phyloP scores from a whole-genome alignment of 2,888 invertebrate species.

The Pseudococcus viburni region DNA sequence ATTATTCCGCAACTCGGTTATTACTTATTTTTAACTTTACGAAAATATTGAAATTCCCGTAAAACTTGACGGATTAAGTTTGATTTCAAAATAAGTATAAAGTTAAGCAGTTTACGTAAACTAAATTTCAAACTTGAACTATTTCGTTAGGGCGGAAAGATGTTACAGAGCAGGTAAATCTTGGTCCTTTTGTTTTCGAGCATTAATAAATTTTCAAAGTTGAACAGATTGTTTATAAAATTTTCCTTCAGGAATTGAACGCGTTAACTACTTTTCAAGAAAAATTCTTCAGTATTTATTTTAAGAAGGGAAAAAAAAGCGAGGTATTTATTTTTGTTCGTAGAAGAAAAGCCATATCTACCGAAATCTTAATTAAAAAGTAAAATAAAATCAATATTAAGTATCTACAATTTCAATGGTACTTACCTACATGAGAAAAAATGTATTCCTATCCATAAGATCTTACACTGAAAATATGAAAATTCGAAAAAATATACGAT shows the following conservation, averaged over 20 bases:
- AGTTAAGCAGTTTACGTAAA: background rate
- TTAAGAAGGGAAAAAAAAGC: no score
- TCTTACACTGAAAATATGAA: no score
- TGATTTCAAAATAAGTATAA: conserved; percentile 11
- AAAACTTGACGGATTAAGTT: background rate
- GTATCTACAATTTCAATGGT: no score
- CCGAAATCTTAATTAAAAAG: no score
- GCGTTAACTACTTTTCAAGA: background rate
- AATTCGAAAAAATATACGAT: no score
- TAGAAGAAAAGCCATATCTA: no score
- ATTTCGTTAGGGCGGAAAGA: background rate
- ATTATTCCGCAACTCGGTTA: background rate
- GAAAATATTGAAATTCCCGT: background rate
- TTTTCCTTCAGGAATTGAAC: background rate
- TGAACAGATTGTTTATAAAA: background rate
- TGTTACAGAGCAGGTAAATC: background rate
- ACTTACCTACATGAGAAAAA: no score
- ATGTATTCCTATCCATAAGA: no score
- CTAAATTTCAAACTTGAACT: background rate
- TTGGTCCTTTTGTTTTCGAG: background rate
- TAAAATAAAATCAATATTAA: no score
- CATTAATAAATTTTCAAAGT: background rate
- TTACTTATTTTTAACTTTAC: background rate
- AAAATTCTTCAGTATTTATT: no score
- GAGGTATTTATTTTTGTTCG: no score